A percentile compares a stretch with the other conserved stretches of the same genome.
These are phyloP conservation scores for Pseudorectes ferrugineus DNA, from an alignment of 2,113 vertebrate genomes.

Conservation along the genomic window DNA sequence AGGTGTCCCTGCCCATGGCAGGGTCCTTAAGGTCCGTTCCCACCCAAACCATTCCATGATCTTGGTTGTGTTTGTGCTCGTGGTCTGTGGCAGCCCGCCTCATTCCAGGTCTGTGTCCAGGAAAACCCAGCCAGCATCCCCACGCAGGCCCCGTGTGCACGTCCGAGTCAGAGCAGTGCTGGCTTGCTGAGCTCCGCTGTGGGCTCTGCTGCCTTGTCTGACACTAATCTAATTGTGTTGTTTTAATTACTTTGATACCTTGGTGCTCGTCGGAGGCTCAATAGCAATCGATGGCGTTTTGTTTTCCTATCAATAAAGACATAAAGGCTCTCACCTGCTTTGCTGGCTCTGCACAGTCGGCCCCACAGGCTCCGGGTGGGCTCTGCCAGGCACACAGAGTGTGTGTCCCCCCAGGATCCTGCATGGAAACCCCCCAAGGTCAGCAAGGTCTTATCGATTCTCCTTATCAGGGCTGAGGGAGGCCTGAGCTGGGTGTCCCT, in stretches of 20 bases:
- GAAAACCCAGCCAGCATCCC: neutral
- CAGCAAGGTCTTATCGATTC: accelerated
- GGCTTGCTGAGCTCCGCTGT: neutral
- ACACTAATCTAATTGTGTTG: constrained; percentile 24
- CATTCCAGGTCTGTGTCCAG: accelerated
- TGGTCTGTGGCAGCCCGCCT: neutral
- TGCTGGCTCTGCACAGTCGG: neutral
- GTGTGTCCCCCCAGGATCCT: neutral
- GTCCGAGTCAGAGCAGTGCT: neutral
- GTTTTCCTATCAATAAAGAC: constrained; percentile 19
- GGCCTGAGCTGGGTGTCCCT: neutral
- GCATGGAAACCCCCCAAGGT: neutral
- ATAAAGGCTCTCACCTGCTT: neutral
- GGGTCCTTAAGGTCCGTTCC: neutral
- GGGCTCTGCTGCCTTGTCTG: neutral
- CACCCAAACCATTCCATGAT: neutral
- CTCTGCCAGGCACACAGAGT: accelerated
- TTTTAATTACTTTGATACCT: constrained; percentile 53
- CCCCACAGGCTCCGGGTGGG: accelerated
- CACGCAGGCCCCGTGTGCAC: accelerated
- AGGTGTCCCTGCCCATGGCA: neutral
- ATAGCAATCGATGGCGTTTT: constrained; percentile 6
- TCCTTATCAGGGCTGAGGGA: too few species aligned
- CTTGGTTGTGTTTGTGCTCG: neutral
- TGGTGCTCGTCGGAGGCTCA: neutral